A percentile compares a stretch with the other conserved stretches of the same genome.
Evolutionary conservation across 1,140 invertebrate species (phyloP).

Genomic region (Arctopsyche grandis): DNA sequence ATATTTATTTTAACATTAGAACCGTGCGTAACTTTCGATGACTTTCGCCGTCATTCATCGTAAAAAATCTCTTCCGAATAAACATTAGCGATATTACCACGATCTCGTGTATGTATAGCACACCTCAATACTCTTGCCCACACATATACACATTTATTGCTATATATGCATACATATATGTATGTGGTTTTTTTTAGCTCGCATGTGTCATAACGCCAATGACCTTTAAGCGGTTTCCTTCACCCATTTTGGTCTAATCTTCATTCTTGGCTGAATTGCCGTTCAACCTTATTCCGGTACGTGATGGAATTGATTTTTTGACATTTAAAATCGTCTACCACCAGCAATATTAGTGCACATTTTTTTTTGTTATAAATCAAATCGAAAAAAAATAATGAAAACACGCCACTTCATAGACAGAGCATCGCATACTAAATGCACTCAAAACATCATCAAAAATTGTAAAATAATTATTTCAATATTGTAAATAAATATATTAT

Average conservation of each 20-base stretch:
- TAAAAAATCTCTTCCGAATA: neutral
- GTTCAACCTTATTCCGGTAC: slow-evolving; percentile 22
- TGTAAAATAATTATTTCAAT: no score
- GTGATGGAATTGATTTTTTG: slow-evolving; percentile 3
- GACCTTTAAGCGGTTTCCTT: slow-evolving; percentile 26
- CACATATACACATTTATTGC: neutral
- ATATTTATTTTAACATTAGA: slow-evolving; percentile 13
- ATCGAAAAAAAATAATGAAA: no score
- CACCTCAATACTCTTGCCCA: neutral
- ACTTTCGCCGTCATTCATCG: neutral
- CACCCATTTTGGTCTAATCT: slow-evolving; percentile 21
- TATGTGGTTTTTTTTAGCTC: neutral
- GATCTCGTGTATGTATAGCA: neutral
- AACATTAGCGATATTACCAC: neutral
- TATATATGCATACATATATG: neutral
- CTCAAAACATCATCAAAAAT: no score
- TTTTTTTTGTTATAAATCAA: no score
- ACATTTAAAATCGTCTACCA: neutral
- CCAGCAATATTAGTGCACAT: no score
- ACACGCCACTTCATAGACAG: no score
- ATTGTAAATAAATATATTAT: no score
- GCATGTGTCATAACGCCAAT: slow-evolving; percentile 26
- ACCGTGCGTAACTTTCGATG: neutral
- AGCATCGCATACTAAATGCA: no score
- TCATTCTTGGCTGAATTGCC: slow-evolving; percentile 12